phyloP scores from a whole-genome alignment of 1,140 invertebrate genomes.

The Phortica variegata region DNA sequence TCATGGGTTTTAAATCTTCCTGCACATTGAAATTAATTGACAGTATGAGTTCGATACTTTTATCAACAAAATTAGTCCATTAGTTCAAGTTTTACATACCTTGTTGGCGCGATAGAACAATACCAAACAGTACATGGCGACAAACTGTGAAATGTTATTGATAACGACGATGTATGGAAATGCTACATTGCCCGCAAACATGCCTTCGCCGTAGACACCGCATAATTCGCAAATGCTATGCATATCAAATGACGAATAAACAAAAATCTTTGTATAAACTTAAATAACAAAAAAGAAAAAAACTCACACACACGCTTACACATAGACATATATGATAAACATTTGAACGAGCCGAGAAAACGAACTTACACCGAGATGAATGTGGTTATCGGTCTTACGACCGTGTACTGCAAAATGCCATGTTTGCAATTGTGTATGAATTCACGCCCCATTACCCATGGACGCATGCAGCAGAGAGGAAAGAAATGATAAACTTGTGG shows the following conservation, averaged over 20 bases:
- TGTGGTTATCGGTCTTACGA: constrained; percentile 85
- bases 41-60: no score
- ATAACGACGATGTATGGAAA: constrained; percentile 89
- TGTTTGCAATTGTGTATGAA: constrained; percentile 95
- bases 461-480: constrained; percentile 78
- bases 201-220: constrained; percentile 86
- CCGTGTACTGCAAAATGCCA: constrained; percentile 92
- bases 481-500: constrained; percentile 83
- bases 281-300: not conserved
- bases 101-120: constrained; percentile 90
- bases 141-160: constrained; percentile 93
- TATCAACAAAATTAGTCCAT: not conserved
- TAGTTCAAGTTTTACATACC: constrained; percentile 31
- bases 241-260: no score
- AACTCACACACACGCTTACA: not conserved
- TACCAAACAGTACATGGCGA: constrained; percentile 95
- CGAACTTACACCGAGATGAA: constrained; percentile 83
- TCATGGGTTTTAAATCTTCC: constrained; percentile 84
- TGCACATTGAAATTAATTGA: constrained; percentile 4
- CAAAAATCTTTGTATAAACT: constrained; percentile 6
- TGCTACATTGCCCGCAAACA: constrained; percentile 79
- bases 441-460: constrained; percentile 88
- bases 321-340: not conserved
- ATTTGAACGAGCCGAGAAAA: not conserved
- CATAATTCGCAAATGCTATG: constrained; percentile 84